Evolutionary conservation across 2,797 vertebrate species (phyloP), one percentile per base, ranked within the genome.

Genomic region (Bryconaethiops microstoma): DNA sequence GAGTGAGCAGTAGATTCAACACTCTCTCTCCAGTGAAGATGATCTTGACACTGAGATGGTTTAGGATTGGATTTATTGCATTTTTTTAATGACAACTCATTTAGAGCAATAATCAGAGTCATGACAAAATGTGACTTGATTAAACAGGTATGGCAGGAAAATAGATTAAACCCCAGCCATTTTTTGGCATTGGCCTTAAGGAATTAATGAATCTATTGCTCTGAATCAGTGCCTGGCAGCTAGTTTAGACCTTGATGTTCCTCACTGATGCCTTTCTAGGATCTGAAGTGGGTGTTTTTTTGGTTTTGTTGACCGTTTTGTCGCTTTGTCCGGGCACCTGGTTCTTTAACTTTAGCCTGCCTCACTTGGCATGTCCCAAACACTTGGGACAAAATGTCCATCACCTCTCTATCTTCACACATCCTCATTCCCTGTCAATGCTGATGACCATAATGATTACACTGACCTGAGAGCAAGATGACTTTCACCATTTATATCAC

Each of bases 401-500:
- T 73, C 52, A 52, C 25, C 54, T 71, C 25, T 29, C 48, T 23
- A n/a, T 73, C 29, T 39, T 57, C 29, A 57, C 70, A 73, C 25
- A 29, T 57, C 23, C 50, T 29, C 70, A 39, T 54, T 73, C 16
- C 25, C 52, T 57, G 70, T 73, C 70, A 73, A 25, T 40, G 50
- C 52, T 12, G 42, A 73, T 73, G 70, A 73, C 52, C 25, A 35
- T 73, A 25, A 39, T n/a, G 25, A 35, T 73, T 19, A 14, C 52
- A 73, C 17, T 57, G 70, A 73, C 29, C 17, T 13, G 52, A 57
- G 17, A n/a, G 70, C 19, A 3, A 73, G 70, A 57, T 73, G 70
- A 57, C 70, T 52, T 73, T 73, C 50, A 29, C 52, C 65, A 45
- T 45, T 25, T 71, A 71, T 71, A 71, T 52, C 69, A 54, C 21